Evolutionary conservation across 2,113 vertebrate species (phyloP).

Genomic region (Pelmatolapia mariae): DNA sequence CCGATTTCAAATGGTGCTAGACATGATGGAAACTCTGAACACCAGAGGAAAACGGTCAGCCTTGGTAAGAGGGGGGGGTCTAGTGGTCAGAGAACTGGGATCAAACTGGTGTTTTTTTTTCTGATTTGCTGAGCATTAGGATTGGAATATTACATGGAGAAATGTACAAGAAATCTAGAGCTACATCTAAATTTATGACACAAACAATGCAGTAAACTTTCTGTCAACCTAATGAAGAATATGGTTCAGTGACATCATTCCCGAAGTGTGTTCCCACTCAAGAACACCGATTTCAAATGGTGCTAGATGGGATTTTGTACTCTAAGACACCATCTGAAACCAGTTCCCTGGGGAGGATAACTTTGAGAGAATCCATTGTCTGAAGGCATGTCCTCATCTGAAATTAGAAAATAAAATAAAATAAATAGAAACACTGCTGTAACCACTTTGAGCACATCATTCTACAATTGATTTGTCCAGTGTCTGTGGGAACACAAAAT

Average conservation of each 20-base stretch:
- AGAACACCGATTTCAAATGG: conserved; percentile 99
- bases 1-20: conserved; percentile 99
- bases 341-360: conserved; percentile 92
- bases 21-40: conserved; percentile 90
- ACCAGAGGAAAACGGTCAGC: conserved; percentile 98
- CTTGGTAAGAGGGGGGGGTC: conserved; percentile 78
- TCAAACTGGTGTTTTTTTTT: not conserved
- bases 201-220: not conserved
- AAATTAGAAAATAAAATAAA: not conserved
- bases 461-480: not conserved
- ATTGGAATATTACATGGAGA: not conserved
- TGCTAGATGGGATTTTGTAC: conserved; percentile 91
- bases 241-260: not conserved
- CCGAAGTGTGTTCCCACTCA: conserved; percentile 84
- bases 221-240: not conserved
- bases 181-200: not conserved
- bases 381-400: not conserved
- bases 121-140: not conserved
- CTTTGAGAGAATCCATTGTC: not conserved
- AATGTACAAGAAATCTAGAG: not conserved
- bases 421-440: not conserved
- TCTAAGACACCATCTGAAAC: conserved; percentile 98
- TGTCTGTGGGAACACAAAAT: not conserved
- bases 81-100: not conserved
- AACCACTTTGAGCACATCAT: not conserved